Evolutionary conservation across 2,888 invertebrate genomes (phyloP), one percentile per base, ranked within the genome.

Genomic region (Dysmachus trigonus): DNA sequence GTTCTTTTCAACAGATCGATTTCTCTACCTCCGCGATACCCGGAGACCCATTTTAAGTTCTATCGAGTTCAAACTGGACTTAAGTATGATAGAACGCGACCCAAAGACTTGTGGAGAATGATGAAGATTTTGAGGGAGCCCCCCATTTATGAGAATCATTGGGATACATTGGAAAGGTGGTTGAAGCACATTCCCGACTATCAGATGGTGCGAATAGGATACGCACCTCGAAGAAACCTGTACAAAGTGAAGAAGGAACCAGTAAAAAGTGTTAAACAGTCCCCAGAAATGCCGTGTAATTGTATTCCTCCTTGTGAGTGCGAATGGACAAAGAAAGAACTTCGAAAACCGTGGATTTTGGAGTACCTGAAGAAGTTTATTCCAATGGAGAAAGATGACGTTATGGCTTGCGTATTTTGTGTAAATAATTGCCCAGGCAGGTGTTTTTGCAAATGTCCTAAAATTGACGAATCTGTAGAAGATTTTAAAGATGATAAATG

Each of bases 11-110:
- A 89, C 0, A 90, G 93, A 0, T 93, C 93, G 77, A 89, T 94
- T 0, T 91, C 93, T 0, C 88, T 93, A 1, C 93, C 93, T 0
- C 90, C 92, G 0, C 89, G 93, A 13, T 91, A 92, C 71, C 93
- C 93, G 0, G 88, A 92, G 2, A 93, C 93, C 0, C 92, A 93
- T n/a, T 93, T 93, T 87, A 93, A 93, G 1, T 91, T 93, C 89
- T 93, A 93, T 89, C 93, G 93, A 15, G 91, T 93, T 0, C 91
- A 92, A 53, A 93, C 93, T 0, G 94, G 94, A 0, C 92, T 92
- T 0, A 91, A 88, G 15, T 93, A 93, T 91, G 93, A 93, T 0
- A 90, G 92, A 1, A 88, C 93, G 83, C 92, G 88, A 87, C 93
- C 93, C 85, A 91, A 91, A 0, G 93, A 94, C 38, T 89, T 94